Evolutionary conservation across 2,113 vertebrate genomes (phyloP).

Genomic region (Globicephala melas): DNA sequence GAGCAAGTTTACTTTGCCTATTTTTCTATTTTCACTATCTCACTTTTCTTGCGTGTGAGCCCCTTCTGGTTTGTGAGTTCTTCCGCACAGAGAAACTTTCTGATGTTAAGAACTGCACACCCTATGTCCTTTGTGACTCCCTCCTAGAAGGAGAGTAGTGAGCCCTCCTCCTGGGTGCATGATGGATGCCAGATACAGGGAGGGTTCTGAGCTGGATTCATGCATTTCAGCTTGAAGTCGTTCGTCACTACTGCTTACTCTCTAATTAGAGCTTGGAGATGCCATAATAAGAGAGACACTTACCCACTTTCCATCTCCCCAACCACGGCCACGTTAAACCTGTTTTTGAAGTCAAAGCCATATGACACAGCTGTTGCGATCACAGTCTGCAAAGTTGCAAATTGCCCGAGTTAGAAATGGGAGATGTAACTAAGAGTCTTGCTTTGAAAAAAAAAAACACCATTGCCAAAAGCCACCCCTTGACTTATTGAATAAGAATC

Average conservation of each 20-base stretch:
- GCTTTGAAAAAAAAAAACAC: neutral
- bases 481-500: neutral
- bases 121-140: neutral
- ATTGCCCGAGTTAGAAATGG: conserved; percentile 50
- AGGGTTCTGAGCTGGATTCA: neutral
- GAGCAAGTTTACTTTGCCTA: neutral
- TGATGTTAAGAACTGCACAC: neutral
- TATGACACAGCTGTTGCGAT: conserved; percentile 92
- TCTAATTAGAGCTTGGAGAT: neutral
- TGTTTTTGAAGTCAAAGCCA: conserved; percentile 85
- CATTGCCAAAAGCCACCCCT: neutral
- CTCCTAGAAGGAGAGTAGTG: neutral
- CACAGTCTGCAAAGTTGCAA: conserved; percentile 88
- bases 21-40: neutral
- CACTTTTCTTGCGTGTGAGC: neutral
- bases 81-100: neutral
- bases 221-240: neutral
- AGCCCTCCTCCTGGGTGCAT: neutral
- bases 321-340: conserved; percentile 84
- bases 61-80: neutral
- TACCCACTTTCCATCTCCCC: conserved; percentile 91
- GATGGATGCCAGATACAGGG: neutral
- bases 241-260: neutral
- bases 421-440: neutral
- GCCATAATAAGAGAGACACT: conserved; percentile 67